phyloP scores from a whole-genome alignment of 2,797 vertebrate species.

The Chloroceryle amazona region DNA sequence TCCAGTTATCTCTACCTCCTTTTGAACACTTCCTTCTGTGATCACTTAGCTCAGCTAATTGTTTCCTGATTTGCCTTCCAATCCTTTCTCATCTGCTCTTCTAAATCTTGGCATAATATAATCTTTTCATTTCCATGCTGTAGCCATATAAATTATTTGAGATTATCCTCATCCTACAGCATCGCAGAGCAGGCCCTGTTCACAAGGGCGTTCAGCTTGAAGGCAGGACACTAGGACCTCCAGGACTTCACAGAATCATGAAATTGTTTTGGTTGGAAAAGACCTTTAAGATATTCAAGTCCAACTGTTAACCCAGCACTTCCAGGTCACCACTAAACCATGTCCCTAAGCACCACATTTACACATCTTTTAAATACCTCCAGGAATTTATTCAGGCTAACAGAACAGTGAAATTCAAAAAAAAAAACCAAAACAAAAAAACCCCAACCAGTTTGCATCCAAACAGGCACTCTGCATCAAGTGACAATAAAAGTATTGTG shows the following conservation, averaged over 20 bases:
- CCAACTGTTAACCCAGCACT: neutral
- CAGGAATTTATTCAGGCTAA: neutral
- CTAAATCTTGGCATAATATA: neutral
- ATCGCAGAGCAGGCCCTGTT: neutral
- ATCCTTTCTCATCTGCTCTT: neutral
- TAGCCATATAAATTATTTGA: neutral
- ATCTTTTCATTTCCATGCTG: neutral
- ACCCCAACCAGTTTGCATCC: neutral
- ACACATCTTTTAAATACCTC: neutral
- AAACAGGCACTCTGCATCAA: neutral
- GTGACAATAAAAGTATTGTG: neutral
- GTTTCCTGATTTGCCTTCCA: neutral
- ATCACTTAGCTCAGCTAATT: neutral
- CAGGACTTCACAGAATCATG: neutral
- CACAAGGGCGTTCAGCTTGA: neutral
- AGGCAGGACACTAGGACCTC: neutral
- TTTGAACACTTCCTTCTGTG: neutral
- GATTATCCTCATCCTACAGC: neutral
- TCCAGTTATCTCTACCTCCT: neutral
- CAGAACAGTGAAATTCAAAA: neutral
- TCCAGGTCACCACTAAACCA: neutral
- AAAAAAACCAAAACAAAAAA: neutral
- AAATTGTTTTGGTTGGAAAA: neutral
- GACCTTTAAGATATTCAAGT: neutral
- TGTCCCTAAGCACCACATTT: neutral